These are phyloP conservation scores for Tarsius wallacei DNA, from an alignment of 2,797 vertebrate genomes.

Conservation along the genomic window DNA sequence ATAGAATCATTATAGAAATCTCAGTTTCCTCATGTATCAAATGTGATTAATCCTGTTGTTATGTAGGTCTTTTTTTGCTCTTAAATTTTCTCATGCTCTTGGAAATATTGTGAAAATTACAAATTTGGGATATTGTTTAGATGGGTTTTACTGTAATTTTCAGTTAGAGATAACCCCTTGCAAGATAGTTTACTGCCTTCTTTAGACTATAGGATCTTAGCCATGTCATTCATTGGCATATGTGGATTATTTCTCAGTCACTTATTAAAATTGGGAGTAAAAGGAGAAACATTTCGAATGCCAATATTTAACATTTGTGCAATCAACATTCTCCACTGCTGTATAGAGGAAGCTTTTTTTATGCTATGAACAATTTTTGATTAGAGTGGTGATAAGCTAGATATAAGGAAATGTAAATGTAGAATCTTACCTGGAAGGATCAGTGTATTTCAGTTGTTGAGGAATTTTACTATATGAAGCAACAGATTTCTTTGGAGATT, in stretches of 20 bases:
- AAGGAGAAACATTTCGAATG: not conserved
- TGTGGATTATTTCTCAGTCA: slow-evolving; percentile 32
- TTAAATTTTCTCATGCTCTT: not conserved
- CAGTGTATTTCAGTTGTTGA: not conserved
- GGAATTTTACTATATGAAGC: slow-evolving; percentile 36
- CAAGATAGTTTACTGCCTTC: not conserved
- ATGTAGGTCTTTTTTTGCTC: not conserved
- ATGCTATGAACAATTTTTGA: not conserved
- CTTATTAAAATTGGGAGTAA: slow-evolving; percentile 16
- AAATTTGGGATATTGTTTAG: not conserved
- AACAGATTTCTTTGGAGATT: slow-evolving; percentile 57
- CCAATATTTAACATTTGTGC: not conserved
- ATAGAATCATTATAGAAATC: slow-evolving; percentile 23
- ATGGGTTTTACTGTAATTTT: slow-evolving; percentile 40
- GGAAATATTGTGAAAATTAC: slow-evolving; percentile 44
- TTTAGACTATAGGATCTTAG: not conserved
- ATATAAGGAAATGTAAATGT: slow-evolving; percentile 1
- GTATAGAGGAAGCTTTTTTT: not conserved
- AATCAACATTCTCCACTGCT: not conserved
- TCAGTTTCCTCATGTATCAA: slow-evolving; percentile 40
- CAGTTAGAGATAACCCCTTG: slow-evolving; percentile 21
- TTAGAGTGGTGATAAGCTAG: not conserved
- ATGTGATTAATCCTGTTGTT: not conserved
- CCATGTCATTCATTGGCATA: not conserved
- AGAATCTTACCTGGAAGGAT: slow-evolving; percentile 35